Conservation (phyloP, 2,888 invertebrate species). For the Cybosia mesomella region DNA sequence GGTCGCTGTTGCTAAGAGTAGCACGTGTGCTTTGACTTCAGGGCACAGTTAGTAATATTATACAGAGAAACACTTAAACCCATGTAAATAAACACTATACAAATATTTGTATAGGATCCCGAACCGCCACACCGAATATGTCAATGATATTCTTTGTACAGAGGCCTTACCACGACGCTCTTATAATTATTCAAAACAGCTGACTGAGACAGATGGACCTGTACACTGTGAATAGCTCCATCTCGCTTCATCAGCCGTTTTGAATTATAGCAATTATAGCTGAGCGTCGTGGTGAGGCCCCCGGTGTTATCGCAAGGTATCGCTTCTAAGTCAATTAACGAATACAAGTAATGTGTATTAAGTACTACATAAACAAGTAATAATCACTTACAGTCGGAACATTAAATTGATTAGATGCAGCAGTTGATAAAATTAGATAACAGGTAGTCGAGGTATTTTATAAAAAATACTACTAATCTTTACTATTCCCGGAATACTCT, state of each 20-base stretch:
- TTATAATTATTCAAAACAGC: too few relatives aligned
- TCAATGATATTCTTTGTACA: neutral
- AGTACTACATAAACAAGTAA: neutral
- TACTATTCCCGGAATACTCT: neutral
- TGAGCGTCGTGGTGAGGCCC: too few relatives aligned
- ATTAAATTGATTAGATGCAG: slow-evolving; percentile 16
- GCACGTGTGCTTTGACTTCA: too few relatives aligned
- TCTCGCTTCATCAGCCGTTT: too few relatives aligned
- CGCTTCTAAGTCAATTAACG: slow-evolving; percentile 1
- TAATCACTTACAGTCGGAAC: slow-evolving; percentile 8
- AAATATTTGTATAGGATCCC: neutral
- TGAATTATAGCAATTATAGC: too few relatives aligned
- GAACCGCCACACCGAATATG: neutral
- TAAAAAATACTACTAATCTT: neutral
- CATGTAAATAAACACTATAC: too few relatives aligned
- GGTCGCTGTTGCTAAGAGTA: too few relatives aligned
- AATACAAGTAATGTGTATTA: slow-evolving; percentile 9
- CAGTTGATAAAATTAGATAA: slow-evolving; percentile 10
- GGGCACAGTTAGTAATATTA: too few relatives aligned
- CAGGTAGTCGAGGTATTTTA: slow-evolving; percentile 1
- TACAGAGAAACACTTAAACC: too few relatives aligned
- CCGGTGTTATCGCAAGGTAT: slow-evolving; percentile 3
- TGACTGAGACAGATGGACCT: too few relatives aligned
- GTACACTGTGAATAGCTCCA: too few relatives aligned
- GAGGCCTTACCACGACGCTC: too few relatives aligned